phyloP scores from a whole-genome alignment of 2,113 vertebrate species.

The Myxocyprinus asiaticus region DNA sequence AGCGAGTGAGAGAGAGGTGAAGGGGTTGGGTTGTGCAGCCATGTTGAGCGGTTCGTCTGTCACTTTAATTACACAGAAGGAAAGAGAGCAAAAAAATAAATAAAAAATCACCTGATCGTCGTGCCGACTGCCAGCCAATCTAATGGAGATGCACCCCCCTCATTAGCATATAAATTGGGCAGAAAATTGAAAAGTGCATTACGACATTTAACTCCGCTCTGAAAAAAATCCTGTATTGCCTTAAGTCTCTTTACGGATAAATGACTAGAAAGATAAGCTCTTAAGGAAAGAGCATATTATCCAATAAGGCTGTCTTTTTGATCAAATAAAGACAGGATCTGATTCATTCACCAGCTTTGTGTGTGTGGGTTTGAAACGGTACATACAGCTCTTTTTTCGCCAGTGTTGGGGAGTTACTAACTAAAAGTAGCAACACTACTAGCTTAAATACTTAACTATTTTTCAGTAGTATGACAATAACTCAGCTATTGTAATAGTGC shows the following conservation, averaged over 20 bases:
- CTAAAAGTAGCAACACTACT: too few species aligned
- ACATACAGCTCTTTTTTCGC: too few species aligned
- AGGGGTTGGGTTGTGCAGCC: slow-evolving; percentile 35
- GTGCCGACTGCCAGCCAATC: slow-evolving; percentile 55
- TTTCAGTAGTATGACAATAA: too few species aligned
- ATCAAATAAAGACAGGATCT: slow-evolving; percentile 53
- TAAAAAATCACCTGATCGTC: slow-evolving; percentile 58
- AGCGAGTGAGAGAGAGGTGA: background rate
- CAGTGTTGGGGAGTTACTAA: too few species aligned
- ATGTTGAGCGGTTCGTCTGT: slow-evolving; percentile 34
- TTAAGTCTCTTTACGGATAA: slow-evolving; percentile 40
- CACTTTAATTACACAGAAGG: slow-evolving; percentile 53
- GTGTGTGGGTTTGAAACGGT: slow-evolving; percentile 15
- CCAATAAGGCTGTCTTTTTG: slow-evolving; percentile 52
- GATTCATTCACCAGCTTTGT: slow-evolving; percentile 34
- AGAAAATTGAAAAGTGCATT: slow-evolving; percentile 65
- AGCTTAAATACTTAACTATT: too few species aligned
- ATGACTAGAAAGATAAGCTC: slow-evolving; percentile 6
- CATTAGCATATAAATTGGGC: slow-evolving; percentile 66
- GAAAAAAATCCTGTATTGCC: slow-evolving; percentile 49
- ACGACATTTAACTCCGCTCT: slow-evolving; percentile 47
- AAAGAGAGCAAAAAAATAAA: slow-evolving; percentile 51
- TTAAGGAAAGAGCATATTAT: slow-evolving; percentile 54
- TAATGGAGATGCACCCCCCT: slow-evolving; percentile 57
- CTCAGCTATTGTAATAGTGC: too few species aligned